These are phyloP conservation scores for Pseudomyrmex gracilis DNA, from an alignment of 1,140 invertebrate genomes.

Conservation along the genomic window DNA sequence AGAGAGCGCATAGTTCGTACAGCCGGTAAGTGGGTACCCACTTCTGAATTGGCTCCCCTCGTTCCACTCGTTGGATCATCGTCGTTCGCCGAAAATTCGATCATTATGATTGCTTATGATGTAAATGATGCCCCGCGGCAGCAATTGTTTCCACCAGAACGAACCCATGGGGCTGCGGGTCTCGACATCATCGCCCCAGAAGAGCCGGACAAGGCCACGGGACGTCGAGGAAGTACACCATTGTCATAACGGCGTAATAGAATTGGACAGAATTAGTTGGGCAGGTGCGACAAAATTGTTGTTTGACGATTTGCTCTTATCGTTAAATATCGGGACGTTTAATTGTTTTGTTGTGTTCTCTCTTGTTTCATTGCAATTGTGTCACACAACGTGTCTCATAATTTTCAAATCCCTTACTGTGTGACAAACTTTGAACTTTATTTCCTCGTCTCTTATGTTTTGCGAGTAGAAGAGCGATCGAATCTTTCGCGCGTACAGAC, in stretches of 20 bases:
- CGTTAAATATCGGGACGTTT: no score
- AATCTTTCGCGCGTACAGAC: neutral
- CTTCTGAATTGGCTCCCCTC: constrained; percentile 84
- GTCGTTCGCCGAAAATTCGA: constrained; percentile 85
- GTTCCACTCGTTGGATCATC: constrained; percentile 84
- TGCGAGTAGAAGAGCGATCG: neutral
- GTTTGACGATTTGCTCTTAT: neutral
- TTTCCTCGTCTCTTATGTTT: neutral
- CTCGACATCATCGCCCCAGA: constrained; percentile 48
- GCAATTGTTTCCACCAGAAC: constrained; percentile 84
- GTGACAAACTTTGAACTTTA: neutral
- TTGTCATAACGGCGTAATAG: constrained; percentile 33
- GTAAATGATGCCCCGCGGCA: constrained; percentile 86
- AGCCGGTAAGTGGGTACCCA: constrained; percentile 83
- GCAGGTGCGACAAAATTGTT: constrained; percentile 60
- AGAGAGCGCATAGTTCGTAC: constrained; percentile 65
- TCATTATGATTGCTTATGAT: constrained; percentile 86
- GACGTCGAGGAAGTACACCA: constrained; percentile 45
- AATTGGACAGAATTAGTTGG: constrained; percentile 21
- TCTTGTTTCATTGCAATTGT: no score
- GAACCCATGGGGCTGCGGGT: constrained; percentile 77
- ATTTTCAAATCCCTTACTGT: no score
- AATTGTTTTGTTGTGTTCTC: no score
- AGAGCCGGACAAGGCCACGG: constrained; percentile 60
- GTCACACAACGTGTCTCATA: no score